Evolutionary conservation across 2,888 invertebrate genomes (phyloP), one percentile per base, ranked within the genome.

Genomic region (Campopleginae sp.): DNA sequence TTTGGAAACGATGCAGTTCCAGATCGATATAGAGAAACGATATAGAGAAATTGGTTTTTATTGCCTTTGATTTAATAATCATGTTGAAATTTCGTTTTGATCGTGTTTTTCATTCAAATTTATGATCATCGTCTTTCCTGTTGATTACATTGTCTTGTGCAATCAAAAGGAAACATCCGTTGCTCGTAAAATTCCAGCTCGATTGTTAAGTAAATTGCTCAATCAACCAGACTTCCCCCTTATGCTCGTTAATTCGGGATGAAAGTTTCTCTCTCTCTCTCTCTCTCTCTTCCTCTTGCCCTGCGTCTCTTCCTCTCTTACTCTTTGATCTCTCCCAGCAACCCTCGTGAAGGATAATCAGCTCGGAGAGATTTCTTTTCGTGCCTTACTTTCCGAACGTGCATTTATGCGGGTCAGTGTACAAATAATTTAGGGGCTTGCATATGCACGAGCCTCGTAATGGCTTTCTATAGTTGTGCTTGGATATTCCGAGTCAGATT

Each of bases 131-230:
- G 38, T 48, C 46, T 38, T 23, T 61, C 8, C 14, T 33, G 58
- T 58, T 70, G 19, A 33, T 61, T 46, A 33, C 19, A 70, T 70
- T 46, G 70, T 58, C 58, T 31, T 58, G 72, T 31, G 44, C 65
- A 27, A 44, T 54, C 38, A 74, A 51, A 80, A 54, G 44, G 31
- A 61, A 23, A 80, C 80, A 80, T 80, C 80, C 74, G 80, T 54
- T 65, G 51, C 54, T 80, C 74, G 80, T 80, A 72, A 80, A 72
- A 74, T 72, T 54, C 23, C 33, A 54, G 31, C 68, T 23, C 27
- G 46, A 76, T 81, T 76, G 81, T 51, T 71, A 65, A 80, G 70
- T 81, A 76, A 81, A 81, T 76, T 68, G 75, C 81, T 76, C 76
- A 51, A 76, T 70, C 76, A 61, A 80, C 51, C 31, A 46, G 71